phyloP scores from a whole-genome alignment of 2,888 invertebrate genomes.

The Operophtera brumata region DNA sequence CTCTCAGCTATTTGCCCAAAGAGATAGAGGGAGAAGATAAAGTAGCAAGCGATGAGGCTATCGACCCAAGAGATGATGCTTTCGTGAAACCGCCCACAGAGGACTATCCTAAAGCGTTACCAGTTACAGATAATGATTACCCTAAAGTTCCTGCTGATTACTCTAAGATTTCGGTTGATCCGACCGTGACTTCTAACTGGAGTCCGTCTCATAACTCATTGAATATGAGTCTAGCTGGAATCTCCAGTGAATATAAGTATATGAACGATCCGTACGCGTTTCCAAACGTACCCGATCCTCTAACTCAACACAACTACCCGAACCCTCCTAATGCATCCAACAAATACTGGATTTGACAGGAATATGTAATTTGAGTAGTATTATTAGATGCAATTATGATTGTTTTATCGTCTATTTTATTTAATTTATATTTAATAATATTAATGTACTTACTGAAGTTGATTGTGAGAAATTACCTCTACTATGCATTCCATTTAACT shows the following conservation, averaged over 20 bases:
- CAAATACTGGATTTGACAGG: constrained; percentile 77
- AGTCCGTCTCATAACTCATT: constrained; percentile 74
- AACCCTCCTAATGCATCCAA: constrained; percentile 68
- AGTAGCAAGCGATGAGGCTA: constrained; percentile 62
- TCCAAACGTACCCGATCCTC: constrained; percentile 69
- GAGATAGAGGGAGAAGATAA: constrained; percentile 66
- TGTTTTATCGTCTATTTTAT: constrained; percentile 46
- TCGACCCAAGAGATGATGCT: constrained; percentile 67
- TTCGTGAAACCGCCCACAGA: constrained; percentile 63
- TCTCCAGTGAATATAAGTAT: constrained; percentile 75
- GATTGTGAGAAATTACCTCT: constrained; percentile 70
- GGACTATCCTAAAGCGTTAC: constrained; percentile 69
- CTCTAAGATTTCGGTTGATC: constrained; percentile 75
- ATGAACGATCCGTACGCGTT: constrained; percentile 77
- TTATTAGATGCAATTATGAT: constrained; percentile 24
- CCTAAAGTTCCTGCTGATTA: constrained; percentile 79
- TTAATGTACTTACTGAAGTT: constrained; percentile 40
- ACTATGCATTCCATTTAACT: constrained; percentile 70
- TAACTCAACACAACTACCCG: constrained; percentile 71
- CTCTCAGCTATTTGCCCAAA: constrained; percentile 72
- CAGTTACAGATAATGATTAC: constrained; percentile 74
- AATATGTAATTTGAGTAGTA: constrained; percentile 27
- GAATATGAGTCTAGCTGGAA: constrained; percentile 73
- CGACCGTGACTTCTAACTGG: constrained; percentile 77
- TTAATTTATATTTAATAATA: constrained; percentile 54